phyloP scores from a whole-genome alignment of 2,888 invertebrate species.

The Drosophila heteroneura region DNA sequence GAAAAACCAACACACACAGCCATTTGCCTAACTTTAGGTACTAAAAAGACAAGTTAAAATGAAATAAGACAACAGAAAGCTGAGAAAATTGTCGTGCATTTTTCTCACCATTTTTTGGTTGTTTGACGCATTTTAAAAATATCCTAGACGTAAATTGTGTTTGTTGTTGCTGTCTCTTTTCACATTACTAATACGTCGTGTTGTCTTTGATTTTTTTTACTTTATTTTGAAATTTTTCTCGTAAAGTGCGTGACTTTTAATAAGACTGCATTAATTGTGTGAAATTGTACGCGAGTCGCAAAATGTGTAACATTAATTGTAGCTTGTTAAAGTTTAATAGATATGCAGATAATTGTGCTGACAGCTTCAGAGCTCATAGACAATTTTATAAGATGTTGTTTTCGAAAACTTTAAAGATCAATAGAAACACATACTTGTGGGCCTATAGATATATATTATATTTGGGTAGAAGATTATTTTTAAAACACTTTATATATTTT shows the following conservation, averaged over 20 bases:
- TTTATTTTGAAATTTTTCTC: slow-evolving; percentile 20
- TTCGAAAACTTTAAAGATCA: neutral
- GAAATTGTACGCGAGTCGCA: slow-evolving; percentile 43
- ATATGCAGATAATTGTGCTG: slow-evolving; percentile 7
- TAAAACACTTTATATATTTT: neutral
- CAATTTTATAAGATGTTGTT: neutral
- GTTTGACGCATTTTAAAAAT: slow-evolving; percentile 78
- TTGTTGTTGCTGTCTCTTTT: slow-evolving; percentile 43
- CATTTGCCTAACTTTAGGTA: slow-evolving; percentile 57
- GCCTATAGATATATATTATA: neutral
- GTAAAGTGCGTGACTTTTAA: slow-evolving; percentile 74
- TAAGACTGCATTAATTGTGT: slow-evolving; percentile 69
- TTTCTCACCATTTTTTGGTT: slow-evolving; percentile 43
- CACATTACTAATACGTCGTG: slow-evolving; percentile 72
- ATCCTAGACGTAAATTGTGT: slow-evolving; percentile 62
- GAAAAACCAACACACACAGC: slow-evolving; percentile 20
- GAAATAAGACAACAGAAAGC: slow-evolving; percentile 47
- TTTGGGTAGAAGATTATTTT: neutral
- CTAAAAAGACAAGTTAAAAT: slow-evolving; percentile 23
- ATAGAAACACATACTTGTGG: neutral
- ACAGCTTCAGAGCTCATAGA: slow-evolving; percentile 5
- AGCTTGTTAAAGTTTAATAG: neutral
- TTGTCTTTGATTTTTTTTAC: slow-evolving; percentile 58
- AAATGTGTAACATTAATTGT: slow-evolving; percentile 13
- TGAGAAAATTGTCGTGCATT: slow-evolving; percentile 56